phyloP scores from a whole-genome alignment of 2,888 invertebrate species.

The Opisthograptis luteolata region DNA sequence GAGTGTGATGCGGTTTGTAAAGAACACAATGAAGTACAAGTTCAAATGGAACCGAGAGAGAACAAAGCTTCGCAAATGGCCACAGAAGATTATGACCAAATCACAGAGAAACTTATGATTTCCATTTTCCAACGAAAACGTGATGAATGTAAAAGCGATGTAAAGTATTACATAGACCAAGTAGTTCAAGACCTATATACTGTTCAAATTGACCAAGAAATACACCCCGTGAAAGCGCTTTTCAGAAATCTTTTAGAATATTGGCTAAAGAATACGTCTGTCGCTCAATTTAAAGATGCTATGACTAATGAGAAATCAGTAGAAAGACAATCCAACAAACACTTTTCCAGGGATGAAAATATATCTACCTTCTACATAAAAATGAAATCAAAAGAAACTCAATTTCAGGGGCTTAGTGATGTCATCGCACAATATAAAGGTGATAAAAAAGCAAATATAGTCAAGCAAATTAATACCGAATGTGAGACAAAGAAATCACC shows the following conservation, averaged over 20 bases:
- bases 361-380: conserved; percentile 51
- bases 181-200: conserved; percentile 64
- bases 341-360: conserved; percentile 60
- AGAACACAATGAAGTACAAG: conserved; percentile 46
- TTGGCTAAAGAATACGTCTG: conserved; percentile 62
- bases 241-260: conserved; percentile 67
- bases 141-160: conserved; percentile 32
- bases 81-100: conserved; percentile 53
- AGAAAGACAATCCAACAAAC: conserved; percentile 53
- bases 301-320: conserved; percentile 51
- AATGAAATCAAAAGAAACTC: conserved; percentile 56
- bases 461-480: conserved; percentile 22
- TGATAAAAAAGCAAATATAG: conserved; percentile 23
- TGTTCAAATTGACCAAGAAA: conserved; percentile 45
- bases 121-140: conserved; percentile 52
- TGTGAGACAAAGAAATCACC: conserved; percentile 9
- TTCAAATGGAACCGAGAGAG: conserved; percentile 36
- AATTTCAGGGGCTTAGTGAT: conserved; percentile 51
- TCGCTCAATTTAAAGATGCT: conserved; percentile 46
- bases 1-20: conserved; percentile 35
- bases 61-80: conserved; percentile 51
- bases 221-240: conserved; percentile 61
- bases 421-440: conserved; percentile 30
- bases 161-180: conserved; percentile 55
- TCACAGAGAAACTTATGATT: conserved; percentile 61